phyloP scores from a whole-genome alignment of 2,797 vertebrate species.

The Synaphobranchus kaupii region DNA sequence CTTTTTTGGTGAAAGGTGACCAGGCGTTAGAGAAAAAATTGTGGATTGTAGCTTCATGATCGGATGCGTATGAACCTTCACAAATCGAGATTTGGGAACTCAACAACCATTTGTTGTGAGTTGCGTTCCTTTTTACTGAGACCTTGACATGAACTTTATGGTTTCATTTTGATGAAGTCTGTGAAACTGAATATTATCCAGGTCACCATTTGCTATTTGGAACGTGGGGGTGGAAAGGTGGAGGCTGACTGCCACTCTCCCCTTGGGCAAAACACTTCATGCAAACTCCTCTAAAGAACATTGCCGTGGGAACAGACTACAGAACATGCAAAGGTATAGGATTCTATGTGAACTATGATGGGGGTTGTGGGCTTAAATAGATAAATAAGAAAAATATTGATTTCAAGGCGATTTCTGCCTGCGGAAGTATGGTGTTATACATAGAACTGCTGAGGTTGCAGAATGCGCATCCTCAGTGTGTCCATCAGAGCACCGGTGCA shows the following conservation, averaged over 20 bases:
- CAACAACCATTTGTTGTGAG: not conserved
- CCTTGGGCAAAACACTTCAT: not conserved
- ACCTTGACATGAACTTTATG: not conserved
- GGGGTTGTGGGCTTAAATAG: not conserved
- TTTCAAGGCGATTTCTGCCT: not conserved
- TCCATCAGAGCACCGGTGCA: not conserved
- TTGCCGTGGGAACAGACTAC: not conserved
- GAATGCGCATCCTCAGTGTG: not conserved
- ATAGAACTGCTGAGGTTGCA: not conserved
- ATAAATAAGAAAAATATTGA: constrained; percentile 3
- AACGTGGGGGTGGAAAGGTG: not conserved
- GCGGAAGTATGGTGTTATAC: not conserved
- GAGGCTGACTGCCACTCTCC: not conserved
- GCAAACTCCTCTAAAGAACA: not conserved
- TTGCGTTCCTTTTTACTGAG: not conserved
- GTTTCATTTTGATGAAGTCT: not conserved
- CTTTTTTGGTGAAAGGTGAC: not conserved
- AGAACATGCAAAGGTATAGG: not conserved
- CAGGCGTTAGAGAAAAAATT: not conserved
- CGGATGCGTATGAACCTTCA: not conserved
- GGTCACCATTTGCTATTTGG: not conserved
- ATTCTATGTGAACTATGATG: not conserved
- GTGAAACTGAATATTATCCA: not conserved
- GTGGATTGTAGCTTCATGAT: not conserved
- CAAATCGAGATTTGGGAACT: not conserved